Evolutionary conservation across 1,140 invertebrate genomes (phyloP), one percentile per base, ranked within the genome.

Genomic region (Drosophila burlai): DNA sequence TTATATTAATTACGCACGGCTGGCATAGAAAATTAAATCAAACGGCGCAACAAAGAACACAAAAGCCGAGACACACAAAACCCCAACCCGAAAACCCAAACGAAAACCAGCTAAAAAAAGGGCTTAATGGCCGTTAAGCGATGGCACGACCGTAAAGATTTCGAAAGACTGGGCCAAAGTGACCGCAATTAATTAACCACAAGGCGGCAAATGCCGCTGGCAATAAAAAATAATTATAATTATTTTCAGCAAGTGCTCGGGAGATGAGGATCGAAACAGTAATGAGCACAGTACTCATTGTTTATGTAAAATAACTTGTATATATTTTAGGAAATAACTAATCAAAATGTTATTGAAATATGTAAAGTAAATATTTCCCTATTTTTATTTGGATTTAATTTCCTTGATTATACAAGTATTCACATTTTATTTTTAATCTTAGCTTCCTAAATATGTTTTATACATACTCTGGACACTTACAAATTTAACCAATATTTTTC

Each of bases 171-270:
- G 40, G 34, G 50, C 24, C 36, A 80, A 79, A 89, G 75, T 80
- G 85, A 89, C 85, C 85, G 85, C 85, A 89, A 89, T 89, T 89
- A 89, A 89, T 89, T 89, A 89, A 79, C 61, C 78, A 73, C 83
- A 83, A 89, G 81, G 62, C 75, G 60, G 80, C 59, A 57, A 59
- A 50, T 52, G 52, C 71, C 78, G 58, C 54, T 60, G 64, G 74
- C 82, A 81, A 84, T 85, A 73, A 74, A 74, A 84, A 84, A 81
- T 85, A 84, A 81, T 83, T 72, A 80, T 83, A 83, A 83, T 79
- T 46, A 66, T 68, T 65, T 74, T 58, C 64, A 74, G 52, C 43
- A 58, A 73, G 61, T 67, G 65, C 78, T 60, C 15, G 40, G 29
- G 2, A 46, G 24, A 40, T 11, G 67, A 68, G 60, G 10, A 10